Evolutionary conservation across 2,888 invertebrate genomes (phyloP).

Genomic region (Scaptomyza cyrtandrae): DNA sequence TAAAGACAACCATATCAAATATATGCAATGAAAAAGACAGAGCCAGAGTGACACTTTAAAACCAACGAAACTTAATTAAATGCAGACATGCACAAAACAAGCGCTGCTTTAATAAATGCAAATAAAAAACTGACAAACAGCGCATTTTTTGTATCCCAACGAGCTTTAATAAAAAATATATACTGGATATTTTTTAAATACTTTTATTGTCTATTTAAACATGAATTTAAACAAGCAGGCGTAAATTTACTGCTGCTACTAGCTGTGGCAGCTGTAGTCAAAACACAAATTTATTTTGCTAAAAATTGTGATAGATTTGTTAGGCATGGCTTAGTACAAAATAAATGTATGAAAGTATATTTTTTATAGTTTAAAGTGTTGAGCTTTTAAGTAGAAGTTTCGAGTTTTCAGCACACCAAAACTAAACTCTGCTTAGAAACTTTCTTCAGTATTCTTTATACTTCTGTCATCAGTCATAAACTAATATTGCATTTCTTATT

Average conservation of each 20-base stretch:
- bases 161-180: conserved; percentile 1
- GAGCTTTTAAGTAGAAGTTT: too few species aligned
- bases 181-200: conserved; percentile 20
- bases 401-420: too few species aligned
- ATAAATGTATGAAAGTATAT: too few species aligned
- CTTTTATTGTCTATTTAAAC: conserved; percentile 5
- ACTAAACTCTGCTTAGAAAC: too few species aligned
- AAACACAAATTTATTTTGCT: background rate
- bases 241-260: too few species aligned
- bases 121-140: background rate
- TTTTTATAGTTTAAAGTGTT: too few species aligned
- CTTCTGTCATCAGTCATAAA: background rate
- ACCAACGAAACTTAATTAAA: conserved; percentile 76
- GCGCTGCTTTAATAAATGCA: conserved; percentile 5
- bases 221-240: conserved; percentile 4
- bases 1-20: background rate
- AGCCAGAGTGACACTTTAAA: conserved; percentile 42
- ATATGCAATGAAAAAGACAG: background rate
- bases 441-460: too few species aligned
- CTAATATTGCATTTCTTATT: background rate
- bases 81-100: conserved; percentile 43
- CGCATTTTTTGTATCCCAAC: conserved; percentile 8
- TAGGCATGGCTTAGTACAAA: too few species aligned
- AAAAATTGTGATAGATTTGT: background rate
- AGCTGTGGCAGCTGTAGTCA: background rate